phyloP scores from a whole-genome alignment of 2,888 invertebrate genomes.

The Pteria penguin region DNA sequence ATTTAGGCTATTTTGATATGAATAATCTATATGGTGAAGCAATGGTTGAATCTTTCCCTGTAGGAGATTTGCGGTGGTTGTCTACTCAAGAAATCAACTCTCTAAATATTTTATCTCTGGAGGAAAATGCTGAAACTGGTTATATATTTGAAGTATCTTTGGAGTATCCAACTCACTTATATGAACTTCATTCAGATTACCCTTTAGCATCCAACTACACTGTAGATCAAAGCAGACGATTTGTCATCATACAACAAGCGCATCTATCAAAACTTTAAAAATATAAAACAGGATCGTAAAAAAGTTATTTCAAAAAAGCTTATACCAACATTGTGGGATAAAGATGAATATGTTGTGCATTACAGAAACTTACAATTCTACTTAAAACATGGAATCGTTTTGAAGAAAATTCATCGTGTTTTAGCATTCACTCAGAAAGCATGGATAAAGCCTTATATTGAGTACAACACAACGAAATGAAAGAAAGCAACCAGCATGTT shows the following conservation, averaged over 20 bases:
- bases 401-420: conserved; percentile 16
- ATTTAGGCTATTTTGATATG: conserved; percentile 22
- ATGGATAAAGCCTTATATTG: conserved; percentile 26
- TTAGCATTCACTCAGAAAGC: conserved; percentile 3
- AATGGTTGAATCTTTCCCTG: conserved; percentile 62
- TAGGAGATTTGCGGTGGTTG: conserved; percentile 56
- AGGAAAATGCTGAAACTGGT: conserved; percentile 37
- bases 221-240: conserved; percentile 17
- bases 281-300: too few species aligned
- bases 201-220: conserved; percentile 65
- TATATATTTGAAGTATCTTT: conserved; percentile 80
- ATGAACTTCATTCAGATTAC: conserved; percentile 72
- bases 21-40: conserved; percentile 48
- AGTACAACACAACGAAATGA: conserved; percentile 28
- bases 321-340: conserved; percentile 25
- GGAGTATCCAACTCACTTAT: too few species aligned
- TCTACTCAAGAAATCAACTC: too few species aligned
- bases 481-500: too few species aligned
- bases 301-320: too few species aligned
- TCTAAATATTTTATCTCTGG: too few species aligned
- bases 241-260: conserved; percentile 32
- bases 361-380: conserved; percentile 22
- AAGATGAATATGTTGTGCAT: conserved; percentile 21
- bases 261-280: too few species aligned
- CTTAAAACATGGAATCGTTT: neutral